Conservation (phyloP, 2,797 vertebrate genomes). For the Trachops cirrhosus region DNA sequence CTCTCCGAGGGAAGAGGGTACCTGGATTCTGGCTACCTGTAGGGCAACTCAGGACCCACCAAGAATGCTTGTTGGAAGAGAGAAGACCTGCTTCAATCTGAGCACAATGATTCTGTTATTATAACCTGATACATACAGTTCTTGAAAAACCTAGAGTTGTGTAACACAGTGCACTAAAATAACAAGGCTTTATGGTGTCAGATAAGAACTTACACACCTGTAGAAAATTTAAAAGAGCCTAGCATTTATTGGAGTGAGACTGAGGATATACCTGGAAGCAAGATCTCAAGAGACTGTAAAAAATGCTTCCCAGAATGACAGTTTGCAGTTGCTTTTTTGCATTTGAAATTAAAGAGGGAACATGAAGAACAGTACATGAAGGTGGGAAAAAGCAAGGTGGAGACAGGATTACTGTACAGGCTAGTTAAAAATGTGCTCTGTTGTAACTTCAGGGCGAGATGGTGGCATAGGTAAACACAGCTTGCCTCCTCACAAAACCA, state of each 20-base stretch:
- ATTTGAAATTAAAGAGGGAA: neutral
- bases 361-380: neutral
- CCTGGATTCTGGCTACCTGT: neutral
- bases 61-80: neutral
- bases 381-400: neutral
- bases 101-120: neutral
- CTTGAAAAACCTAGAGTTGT: neutral
- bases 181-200: neutral
- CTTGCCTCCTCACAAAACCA: neutral
- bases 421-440: neutral
- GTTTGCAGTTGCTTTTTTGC: neutral
- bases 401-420: neutral
- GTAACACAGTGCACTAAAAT: neutral
- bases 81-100: neutral
- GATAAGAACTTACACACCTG: neutral
- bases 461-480: neutral
- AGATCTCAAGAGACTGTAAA: neutral
- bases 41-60: neutral
- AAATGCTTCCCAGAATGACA: neutral
- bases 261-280: neutral
- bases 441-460: neutral
- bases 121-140: neutral
- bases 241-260: neutral
- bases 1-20: neutral
- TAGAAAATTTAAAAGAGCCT: neutral